Evolutionary conservation across 2,113 vertebrate genomes (phyloP), one percentile per base, ranked within the genome.

Genomic region (Saimiri boliviensis): DNA sequence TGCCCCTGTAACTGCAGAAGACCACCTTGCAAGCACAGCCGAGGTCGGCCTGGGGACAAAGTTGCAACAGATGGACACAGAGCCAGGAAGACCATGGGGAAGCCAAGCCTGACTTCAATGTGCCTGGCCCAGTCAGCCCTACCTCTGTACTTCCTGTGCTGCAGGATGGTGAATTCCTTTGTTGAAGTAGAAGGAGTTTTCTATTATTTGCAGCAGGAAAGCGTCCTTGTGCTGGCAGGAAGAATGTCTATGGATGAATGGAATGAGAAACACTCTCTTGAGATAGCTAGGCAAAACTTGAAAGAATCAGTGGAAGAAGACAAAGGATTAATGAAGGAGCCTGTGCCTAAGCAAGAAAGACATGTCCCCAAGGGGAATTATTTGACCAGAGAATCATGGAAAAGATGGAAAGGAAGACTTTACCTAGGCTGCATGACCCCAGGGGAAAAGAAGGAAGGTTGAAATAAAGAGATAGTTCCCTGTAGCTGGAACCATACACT

Each of bases 51-150:
- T 40, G 40, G 63, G 56, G 60, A 70, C 45, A 47, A 40, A 45
- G 73, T 27, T 56, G 12, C 54, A 13, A 19, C 37, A 13, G 20
- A 16, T 1, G 5, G 58, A 23, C 23, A 7, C 37, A n/a, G 42
- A 42, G 68, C 54, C 42, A 81, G 76, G 60, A 52, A 87, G 63
- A n/a, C 52, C 21, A 32, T 3, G 1, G 60, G 37, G 80, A 93
- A 70, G 7, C 6, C 6, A 23, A 56, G 32, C 12, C 77, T 52
- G 23, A 35, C 47, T 83, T 91, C 84, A 0, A 40, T 14, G 37
- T 8, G 14, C 6, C 1, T 0, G 0, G 0, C 32, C 52, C 58
- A 4, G 0, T 5, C 14, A 0, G 60, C 16, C 45, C 74, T 20
- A 16, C 11, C 27, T 91, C 66, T 23, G 40, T 30, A 70, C 77